Base-by-base conservation (phyloP, 2,797 vertebrate species). In the Thripadectes ignobilis region DNA sequence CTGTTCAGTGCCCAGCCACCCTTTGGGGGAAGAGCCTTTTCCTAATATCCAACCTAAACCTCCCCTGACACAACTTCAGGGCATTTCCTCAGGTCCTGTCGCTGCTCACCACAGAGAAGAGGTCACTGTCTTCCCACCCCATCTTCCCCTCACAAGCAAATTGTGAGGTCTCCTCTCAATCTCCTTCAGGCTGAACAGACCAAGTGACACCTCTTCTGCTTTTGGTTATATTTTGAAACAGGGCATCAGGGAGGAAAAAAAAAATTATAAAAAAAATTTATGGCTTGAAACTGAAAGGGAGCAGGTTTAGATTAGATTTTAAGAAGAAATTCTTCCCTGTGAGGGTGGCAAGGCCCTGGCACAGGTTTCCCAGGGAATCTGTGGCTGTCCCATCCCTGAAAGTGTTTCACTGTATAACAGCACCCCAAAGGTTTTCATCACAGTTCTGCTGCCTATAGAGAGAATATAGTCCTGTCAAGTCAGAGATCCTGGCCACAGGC, bases 391-490 rank as follows among this genome's bases (percentile, higher is more conserved):
- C 23, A 46, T 26, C 43, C 43, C 43, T 19, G 63, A 23, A 46
- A 24, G 4, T 15, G 22, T 48, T 62, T 43, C 57, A 22, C 30
- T 8, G 0, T 3, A 0, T 3, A 29, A 32, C 48, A 32, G 41
- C 61, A 38, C 14, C 23, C n/a, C 21, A 12, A 41, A 48, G 46
- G 75, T 72, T 43, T 43, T 9, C 26, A 8, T 26, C 23, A 3
- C 58, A 14, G 55, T 17, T 7, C 3, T 34, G 41, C 11, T 34
- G 6, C 26, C 30, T 36, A 2, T 0, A 49, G 62, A 69, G 49
- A 11, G 9, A 13, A 30, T 5, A 5, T 3, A 58, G 51, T 39
- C 48, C 51, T 7, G 11, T 4, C 15, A 68, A 26, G 73, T 41
- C 51, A 10, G 46, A 65, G 63, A 43, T 34, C 30, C 43, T 8